Percentiles rank a stretch among this genome's conserved stretches.
These are phyloP conservation scores for Delphinapterus leucas DNA, from an alignment of 2,113 vertebrate species.

Conservation along the genomic window DNA sequence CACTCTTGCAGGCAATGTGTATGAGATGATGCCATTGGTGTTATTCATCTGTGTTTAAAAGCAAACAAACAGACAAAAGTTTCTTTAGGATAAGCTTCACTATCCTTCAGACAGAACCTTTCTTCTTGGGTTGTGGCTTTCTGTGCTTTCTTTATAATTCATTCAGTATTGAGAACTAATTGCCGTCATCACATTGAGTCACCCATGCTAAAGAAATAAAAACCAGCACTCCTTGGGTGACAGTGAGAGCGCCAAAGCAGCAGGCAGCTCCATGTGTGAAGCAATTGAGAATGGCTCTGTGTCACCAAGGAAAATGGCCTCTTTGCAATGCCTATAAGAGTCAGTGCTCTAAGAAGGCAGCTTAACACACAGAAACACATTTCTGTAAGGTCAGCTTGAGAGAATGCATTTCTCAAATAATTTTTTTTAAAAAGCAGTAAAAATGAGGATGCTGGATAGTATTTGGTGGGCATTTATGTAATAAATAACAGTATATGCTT, in stretches of 20 bases:
- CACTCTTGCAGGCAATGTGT: slow-evolving; percentile 62
- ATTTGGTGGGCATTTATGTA: background rate
- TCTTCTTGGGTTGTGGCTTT: slow-evolving; percentile 47
- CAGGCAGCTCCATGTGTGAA: background rate
- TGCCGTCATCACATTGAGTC: slow-evolving; percentile 7
- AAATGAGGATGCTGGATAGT: background rate
- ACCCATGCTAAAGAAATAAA: background rate
- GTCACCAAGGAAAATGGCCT: background rate
- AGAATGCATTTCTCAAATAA: background rate
- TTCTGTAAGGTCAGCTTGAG: background rate
- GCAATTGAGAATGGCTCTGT: background rate
- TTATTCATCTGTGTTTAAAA: slow-evolving; percentile 24
- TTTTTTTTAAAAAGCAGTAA: background rate
- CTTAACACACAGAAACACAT: background rate
- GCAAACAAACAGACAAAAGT: background rate
- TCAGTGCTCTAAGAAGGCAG: background rate
- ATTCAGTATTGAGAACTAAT: slow-evolving; percentile 64
- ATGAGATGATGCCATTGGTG: slow-evolving; percentile 35
- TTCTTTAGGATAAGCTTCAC: background rate
- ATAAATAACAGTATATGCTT: background rate
- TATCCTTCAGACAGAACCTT: background rate
- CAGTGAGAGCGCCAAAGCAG: background rate
- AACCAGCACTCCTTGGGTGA: background rate
- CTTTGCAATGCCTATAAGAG: background rate
- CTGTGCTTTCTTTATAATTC: slow-evolving; percentile 21